Evolutionary conservation across 2,113 vertebrate species (phyloP), one percentile per base, ranked within the genome.

Genomic region (Amphiprion ocellaris): DNA sequence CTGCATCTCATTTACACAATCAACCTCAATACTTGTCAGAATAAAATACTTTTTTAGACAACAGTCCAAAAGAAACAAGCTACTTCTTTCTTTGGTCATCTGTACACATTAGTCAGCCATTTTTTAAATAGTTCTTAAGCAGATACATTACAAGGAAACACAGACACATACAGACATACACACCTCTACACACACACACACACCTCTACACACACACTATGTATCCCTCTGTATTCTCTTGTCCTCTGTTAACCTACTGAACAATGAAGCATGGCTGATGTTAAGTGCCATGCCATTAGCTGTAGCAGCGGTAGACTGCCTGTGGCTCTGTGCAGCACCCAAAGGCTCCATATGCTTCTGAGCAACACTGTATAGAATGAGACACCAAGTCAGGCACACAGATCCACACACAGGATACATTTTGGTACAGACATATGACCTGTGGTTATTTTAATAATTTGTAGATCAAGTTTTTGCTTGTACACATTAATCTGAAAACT

Each of bases 211-310:
- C 26, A 30, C 33, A 19, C 9, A 19, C 33, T 2, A 49, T 19
- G 44, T 15, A 30, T 55, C 46, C 7, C 46, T 64, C 10, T 55
- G 62, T 44, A 5, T 41, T 17, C 47, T 69, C 14, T 12, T 12
- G 21, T 33, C 60, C 62, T 47, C 52, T 60, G 49, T 69, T 60
- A 30, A 61, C 39, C 69, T 39, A 39, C 37, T 77, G 73, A 85
- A 84, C 81, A 83, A 73, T 77, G 75, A 79, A 69, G 62, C 59
- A 62, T 58, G 28, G 62, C 53, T 76, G 55, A 84, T 76, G 80
- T 63, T 82, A 79, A 82, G 74, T 77, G 81, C 72, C 60, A 79
- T 54, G 54, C 69, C 74, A 71, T 77, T 68, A 81, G 76, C 77
- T 10, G 15, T 44, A 50, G 76, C 64, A 69, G 41, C 24, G 26